Conservation (phyloP, 2,113 vertebrate species). For the Orycteropus afer region DNA sequence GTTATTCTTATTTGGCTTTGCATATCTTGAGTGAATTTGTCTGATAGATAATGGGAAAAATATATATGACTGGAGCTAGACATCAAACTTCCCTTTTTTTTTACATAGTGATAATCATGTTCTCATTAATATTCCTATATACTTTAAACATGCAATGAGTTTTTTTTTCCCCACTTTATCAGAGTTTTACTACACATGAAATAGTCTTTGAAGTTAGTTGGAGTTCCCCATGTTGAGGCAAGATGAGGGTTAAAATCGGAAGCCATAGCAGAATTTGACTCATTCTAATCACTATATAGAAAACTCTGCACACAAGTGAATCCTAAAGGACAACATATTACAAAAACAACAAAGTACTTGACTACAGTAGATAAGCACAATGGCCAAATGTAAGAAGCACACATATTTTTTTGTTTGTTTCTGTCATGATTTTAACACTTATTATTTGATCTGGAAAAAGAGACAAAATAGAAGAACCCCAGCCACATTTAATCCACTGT, state of each 20-base stretch:
- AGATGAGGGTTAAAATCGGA: neutral
- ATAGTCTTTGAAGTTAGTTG: constrained; percentile 68
- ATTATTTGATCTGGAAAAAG: neutral
- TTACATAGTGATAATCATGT: constrained; percentile 17
- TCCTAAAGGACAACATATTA: too few relatives aligned
- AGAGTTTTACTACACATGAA: constrained; percentile 34
- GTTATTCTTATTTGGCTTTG: constrained; percentile 65
- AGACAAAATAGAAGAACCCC: neutral
- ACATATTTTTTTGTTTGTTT: neutral
- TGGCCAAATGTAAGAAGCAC: neutral
- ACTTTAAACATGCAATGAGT: constrained; percentile 38
- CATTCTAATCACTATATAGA: neutral
- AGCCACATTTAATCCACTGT: neutral
- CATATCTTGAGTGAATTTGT: constrained; percentile 61
- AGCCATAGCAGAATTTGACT: rapidly evolving
- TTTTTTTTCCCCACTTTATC: constrained; percentile 37
- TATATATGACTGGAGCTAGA: neutral
- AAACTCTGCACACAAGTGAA: neutral
- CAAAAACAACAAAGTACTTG: neutral
- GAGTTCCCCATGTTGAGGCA: constrained; percentile 5
- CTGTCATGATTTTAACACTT: neutral
- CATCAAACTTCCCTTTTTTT: constrained; percentile 39
- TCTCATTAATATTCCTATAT: constrained; percentile 60
- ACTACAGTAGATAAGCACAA: neutral
- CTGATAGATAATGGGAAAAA: constrained; percentile 44